Conservation (phyloP, 2,888 invertebrate species). For the Timandra comae region DNA sequence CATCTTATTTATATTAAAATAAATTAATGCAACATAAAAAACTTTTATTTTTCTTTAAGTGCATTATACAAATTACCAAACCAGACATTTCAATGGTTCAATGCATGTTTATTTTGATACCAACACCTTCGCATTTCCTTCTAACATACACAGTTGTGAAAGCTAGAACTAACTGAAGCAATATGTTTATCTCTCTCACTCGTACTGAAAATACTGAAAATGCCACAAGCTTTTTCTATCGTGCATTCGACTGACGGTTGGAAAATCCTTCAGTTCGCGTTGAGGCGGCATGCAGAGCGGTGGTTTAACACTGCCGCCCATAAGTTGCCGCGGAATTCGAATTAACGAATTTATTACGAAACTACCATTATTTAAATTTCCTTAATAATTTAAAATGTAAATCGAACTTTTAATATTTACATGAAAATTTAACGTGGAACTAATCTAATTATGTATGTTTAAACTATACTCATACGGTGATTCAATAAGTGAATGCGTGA, state of each 20-base stretch:
- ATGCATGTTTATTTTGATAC: constrained; percentile 66
- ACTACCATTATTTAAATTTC: constrained; percentile 18
- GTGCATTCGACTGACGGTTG: constrained; percentile 33
- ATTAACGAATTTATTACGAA: constrained; percentile 39
- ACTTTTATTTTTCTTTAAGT: constrained; percentile 1
- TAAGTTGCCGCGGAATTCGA: constrained; percentile 40
- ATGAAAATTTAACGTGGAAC: constrained; percentile 11
- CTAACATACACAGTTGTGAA: constrained; percentile 17
- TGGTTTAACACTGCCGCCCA: constrained; percentile 38
- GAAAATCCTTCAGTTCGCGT: constrained; percentile 62
- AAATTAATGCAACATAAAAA: constrained; percentile 2
- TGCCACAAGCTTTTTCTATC: constrained; percentile 44
- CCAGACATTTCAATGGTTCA: constrained; percentile 37
- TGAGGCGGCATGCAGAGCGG: constrained; percentile 58
- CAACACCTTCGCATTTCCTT: constrained; percentile 58
- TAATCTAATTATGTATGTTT: constrained; percentile 10
- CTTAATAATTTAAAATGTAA: constrained; percentile 5
- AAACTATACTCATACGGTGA: constrained; percentile 9
- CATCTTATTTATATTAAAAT: no score
- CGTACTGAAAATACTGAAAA: constrained; percentile 34
- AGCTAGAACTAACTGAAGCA: constrained; percentile 22
- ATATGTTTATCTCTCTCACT: constrained; percentile 37
- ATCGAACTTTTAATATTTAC: constrained; percentile 11
- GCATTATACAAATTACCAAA: constrained; percentile 23
- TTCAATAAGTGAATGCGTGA: constrained; percentile 40